Evolutionary conservation across 2,113 vertebrate species (phyloP).

Genomic region (Chauna torquata): DNA sequence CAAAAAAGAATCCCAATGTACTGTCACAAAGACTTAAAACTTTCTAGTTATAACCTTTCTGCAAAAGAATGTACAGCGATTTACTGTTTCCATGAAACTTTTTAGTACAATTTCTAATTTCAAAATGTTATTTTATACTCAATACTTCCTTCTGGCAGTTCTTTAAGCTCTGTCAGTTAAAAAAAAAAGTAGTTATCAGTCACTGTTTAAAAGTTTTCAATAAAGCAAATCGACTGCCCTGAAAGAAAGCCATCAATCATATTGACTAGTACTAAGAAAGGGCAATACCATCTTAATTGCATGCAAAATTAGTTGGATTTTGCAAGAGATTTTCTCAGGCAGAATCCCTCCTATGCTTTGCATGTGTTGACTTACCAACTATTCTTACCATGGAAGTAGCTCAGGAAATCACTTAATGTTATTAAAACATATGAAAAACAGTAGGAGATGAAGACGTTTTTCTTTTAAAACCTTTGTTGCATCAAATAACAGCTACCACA

Average conservation of each 20-base stretch:
- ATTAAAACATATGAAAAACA: slow-evolving; percentile 14
- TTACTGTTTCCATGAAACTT: background rate
- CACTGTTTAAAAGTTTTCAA: slow-evolving; percentile 28
- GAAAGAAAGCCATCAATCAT: slow-evolving; percentile 39
- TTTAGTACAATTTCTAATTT: background rate
- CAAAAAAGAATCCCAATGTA: background rate
- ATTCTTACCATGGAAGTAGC: background rate
- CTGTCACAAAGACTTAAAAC: background rate
- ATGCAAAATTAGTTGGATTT: slow-evolving; percentile 35
- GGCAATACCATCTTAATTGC: background rate
- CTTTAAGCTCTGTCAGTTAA: no score
- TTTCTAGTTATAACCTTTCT: no score
- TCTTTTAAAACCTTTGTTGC: slow-evolving; percentile 2
- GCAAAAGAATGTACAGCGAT: no score
- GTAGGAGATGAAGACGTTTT: background rate
- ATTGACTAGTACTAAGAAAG: slow-evolving; percentile 4
- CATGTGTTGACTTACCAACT: slow-evolving; percentile 14
- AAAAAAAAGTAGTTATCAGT: no score
- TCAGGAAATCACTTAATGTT: slow-evolving; percentile 47
- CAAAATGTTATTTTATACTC: slow-evolving; percentile 17
- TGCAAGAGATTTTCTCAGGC: slow-evolving; percentile 10
- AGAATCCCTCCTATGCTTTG: background rate
- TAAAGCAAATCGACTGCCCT: slow-evolving; percentile 4
- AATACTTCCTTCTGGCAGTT: background rate
- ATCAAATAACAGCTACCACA: background rate